Base-by-base conservation (phyloP, 2,888 invertebrate genomes). In the Lottia scabra region DNA sequence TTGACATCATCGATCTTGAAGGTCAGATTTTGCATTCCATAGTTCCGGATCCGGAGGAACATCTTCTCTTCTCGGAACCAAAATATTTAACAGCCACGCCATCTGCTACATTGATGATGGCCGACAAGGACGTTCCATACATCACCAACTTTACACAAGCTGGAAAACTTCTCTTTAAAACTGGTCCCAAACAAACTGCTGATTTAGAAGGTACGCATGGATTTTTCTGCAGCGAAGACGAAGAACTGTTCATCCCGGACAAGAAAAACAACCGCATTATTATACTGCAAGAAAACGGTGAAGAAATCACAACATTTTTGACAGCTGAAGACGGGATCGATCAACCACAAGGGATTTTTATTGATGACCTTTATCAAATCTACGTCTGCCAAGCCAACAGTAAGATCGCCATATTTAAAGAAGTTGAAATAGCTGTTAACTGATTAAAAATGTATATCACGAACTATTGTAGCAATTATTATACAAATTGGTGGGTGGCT, bases 1-100 rank as follows among this genome's bases (percentile, higher is more conserved):
- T 56, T 23, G 56, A 56, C 56, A 56, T 56, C 19, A 56, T 56
- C 19, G 56, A 56, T 56, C 56, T 56, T 23, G n/a, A 56, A 56
- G 56, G 56, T 2, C 19, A 56, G 23, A 56, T 56, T 56, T 23
- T 56, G 3, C 56, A 56, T 23, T 56, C 56, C 23, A 56, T 56
- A 3, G 19, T 19, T 3, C 23, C 56, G 19, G 56, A 56, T 23
- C 56, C 56, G 13, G 56, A 56, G 10, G 56, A 56, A 2, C 23
- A 56, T 23, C 56, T 56, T 56, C 23, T 56, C 10, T 56, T 56
- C 23, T 56, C 56, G 8, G 56, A 56, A 15, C 56, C 56, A 10
- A 56, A 8, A 56, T 56, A 23, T 56, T 10, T 56, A 23, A 56
- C 23, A 23, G 19, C 13, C 19, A 23, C 56, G 56, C 56, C 56